Base-by-base conservation (phyloP, 2,888 invertebrate genomes). In the Cyclophora albipunctata region DNA sequence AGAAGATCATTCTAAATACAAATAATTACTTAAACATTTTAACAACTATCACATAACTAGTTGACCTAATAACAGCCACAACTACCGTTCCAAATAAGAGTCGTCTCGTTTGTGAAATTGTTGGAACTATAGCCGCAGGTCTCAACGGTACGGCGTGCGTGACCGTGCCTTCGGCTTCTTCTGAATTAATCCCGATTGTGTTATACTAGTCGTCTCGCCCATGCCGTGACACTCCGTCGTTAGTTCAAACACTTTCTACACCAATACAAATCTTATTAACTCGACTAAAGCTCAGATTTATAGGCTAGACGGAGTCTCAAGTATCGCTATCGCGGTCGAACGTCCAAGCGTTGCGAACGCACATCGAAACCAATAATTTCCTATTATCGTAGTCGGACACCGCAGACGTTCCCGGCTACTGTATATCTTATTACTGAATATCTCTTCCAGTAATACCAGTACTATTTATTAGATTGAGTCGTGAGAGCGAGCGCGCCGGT, bases 401-500 rank as follows among this genome's bases (percentile, higher is more conserved):
- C 66, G 57, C 64, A 65, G 69, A 69, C 67, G 66, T 73, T 77
- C 74, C 71, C 67, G 70, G 76, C 80, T 76, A 79, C 81, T 73
- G 76, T 73, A 71, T 82, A 82, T 80, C 80, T 80, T 82, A 81
- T 81, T 84, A 78, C 79, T 75, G 75, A 75, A 81, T 81, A 82
- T 81, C 71, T 78, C 67, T 66, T 66, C 69, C 64, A 68, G 78
- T 77, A 78, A 80, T 81, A 79, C 77, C 69, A 69, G 71, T 66
- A 66, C 78, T 84, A 86, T 86, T 86, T 86, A 84, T 86, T 84
- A 75, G 84, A 87, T 87, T 85, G 84, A 86, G 82, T 82, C 88
- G 87, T 86, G 87, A 81, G 84, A 81, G 71, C 75, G 67, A 58
- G 67, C 67, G 62, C 71, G 70, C 69, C 83, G 71, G 84, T 78